Evolutionary conservation across 2,888 invertebrate species (phyloP), one percentile per base, ranked within the genome.

Genomic region (Trachelus troglodyta): DNA sequence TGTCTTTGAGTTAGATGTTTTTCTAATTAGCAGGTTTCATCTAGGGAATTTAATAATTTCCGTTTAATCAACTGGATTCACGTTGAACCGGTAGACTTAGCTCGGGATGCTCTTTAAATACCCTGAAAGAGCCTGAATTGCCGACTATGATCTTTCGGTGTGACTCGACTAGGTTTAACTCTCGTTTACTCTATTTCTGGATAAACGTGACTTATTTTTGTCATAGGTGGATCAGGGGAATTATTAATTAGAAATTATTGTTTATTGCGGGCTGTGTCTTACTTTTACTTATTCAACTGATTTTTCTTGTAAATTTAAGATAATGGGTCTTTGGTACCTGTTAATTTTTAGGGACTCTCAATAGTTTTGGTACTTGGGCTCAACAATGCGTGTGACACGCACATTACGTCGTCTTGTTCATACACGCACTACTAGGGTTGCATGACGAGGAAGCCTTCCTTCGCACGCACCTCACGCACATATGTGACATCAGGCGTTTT

Each of bases 371-470:
- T 56, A 56, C 23, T 56, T 34, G 31, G 6, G 12, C 9, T 31
- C 71, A 11, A 71, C 11, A 34, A 76, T 81, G 83, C 86, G 85
- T 84, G 88, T 86, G 85, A 77, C 86, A 87, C 87, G 88, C 87
- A 88, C 85, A 87, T 88, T 89, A 86, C 88, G 88, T 88, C 88
- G 87, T 83, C 85, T 77, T 82, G 82, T 85, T 84, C 85, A 87
- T 86, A 88, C 90, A 89, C 89, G 88, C 87, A 85, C 86, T 90
- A 90, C 85, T 90, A 90, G 90, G 90, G 83, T 86, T 87, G 83
- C 89, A 90, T 89, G 84, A 89, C 81, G 83, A 79, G 83, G 79
- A 35, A 34, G 75, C 74, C 77, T 69, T 37, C 74, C 75, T 77
- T 71, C 76, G 78, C 78, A 75, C 75, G 77, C 78, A 77, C 76